Percentiles rank a stretch among this genome's conserved stretches.
Conservation (phyloP, 1,140 invertebrate genomes). For the Helicoverpa armigera region DNA sequence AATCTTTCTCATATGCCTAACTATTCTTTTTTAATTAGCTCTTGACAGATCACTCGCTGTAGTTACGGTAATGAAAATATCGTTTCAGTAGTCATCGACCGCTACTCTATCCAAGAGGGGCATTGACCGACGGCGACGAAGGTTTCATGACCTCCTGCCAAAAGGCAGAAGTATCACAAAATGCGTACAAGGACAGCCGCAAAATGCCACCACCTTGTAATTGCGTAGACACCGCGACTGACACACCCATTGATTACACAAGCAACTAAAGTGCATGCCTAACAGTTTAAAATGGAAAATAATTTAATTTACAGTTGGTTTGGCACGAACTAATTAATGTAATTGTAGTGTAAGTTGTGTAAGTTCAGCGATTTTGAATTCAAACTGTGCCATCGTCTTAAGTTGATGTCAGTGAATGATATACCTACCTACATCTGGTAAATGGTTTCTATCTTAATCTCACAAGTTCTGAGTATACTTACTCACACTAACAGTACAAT, state of each 20-base stretch:
- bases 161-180: constrained; percentile 30
- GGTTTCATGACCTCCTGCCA: constrained; percentile 20
- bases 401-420: too few relatives aligned
- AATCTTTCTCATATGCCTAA: neutral
- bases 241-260: constrained; percentile 43
- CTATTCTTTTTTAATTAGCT: neutral
- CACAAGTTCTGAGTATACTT: too few relatives aligned
- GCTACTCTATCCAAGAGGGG: constrained; percentile 12
- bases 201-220: constrained; percentile 37
- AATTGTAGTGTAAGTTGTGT: too few relatives aligned
- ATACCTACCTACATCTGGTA: too few relatives aligned
- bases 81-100: neutral
- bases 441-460: too few relatives aligned
- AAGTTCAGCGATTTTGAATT: neutral
- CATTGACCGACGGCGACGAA: constrained; percentile 13
- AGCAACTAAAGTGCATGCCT: neutral
- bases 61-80: too few relatives aligned
- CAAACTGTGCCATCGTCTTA: too few relatives aligned
- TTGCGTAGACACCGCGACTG: constrained; percentile 34
- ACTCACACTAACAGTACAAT: neutral
- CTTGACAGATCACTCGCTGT: too few relatives aligned
- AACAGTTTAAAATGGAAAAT: neutral
- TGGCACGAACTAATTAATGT: too few relatives aligned
- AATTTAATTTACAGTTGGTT: too few relatives aligned
- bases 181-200: constrained; percentile 37